Evolutionary conservation across 1,140 invertebrate species (phyloP).

Genomic region (Euura saliciscinereae): DNA sequence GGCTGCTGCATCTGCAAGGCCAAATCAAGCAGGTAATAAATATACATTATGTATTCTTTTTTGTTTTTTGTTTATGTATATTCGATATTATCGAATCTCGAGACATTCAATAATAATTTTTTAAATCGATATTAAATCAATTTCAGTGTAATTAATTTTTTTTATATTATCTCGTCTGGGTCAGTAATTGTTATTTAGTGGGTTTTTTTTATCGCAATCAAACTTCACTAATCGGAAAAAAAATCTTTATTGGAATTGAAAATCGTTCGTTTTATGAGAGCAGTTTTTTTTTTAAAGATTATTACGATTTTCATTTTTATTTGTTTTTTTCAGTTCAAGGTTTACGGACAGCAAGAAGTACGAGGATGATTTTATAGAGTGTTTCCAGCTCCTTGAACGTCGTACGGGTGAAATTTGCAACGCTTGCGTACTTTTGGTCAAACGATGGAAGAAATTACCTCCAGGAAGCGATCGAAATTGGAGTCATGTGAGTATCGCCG

Average conservation of each 20-base stretch:
- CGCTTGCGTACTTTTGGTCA: constrained; percentile 85
- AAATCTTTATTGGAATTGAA: too few species aligned
- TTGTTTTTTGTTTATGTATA: constrained; percentile 13
- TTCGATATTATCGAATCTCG: too few species aligned
- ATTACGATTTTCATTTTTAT: constrained; percentile 10
- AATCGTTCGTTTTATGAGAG: background rate
- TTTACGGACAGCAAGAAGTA: constrained; percentile 89
- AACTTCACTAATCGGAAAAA: too few species aligned
- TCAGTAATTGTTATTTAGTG: too few species aligned
- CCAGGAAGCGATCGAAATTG: constrained; percentile 79
- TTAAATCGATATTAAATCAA: too few species aligned
- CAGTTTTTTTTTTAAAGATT: too few species aligned
- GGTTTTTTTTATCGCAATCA: too few species aligned
- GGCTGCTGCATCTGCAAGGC: constrained; percentile 91
- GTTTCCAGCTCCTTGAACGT: constrained; percentile 79
- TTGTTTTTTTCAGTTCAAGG: constrained; percentile 68
- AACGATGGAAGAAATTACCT: constrained; percentile 85
- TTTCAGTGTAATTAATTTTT: too few species aligned
- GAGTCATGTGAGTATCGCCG: constrained; percentile 75
- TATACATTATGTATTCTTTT: background rate
- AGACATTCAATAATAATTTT: too few species aligned
- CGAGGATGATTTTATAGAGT: constrained; percentile 83
- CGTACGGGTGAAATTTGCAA: constrained; percentile 88
- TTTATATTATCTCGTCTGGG: too few species aligned
- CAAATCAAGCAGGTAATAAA: constrained; percentile 77